Conservation (phyloP, 2,113 vertebrate species). For the Solenodon paradoxus region DNA sequence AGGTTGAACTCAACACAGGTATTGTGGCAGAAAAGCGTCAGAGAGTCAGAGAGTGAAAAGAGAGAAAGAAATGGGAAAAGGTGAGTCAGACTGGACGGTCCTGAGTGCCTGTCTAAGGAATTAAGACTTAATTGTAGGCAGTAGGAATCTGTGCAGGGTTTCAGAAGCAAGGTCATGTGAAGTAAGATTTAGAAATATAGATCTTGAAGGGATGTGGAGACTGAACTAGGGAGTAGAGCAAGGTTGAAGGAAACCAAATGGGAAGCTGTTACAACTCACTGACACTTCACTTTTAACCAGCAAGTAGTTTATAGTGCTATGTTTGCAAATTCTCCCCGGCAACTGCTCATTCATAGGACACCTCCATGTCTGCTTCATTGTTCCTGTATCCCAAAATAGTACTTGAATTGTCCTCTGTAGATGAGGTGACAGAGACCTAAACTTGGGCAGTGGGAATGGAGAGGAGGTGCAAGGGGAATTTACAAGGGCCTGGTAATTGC, state of each 20-base stretch:
- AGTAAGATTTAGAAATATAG: conserved; percentile 8
- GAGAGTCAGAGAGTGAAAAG: not conserved
- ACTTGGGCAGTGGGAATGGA: not conserved
- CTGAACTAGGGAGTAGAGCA: not conserved
- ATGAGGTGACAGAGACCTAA: not conserved
- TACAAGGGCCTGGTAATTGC: not conserved
- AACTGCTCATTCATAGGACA: not conserved
- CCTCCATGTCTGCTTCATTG: not conserved
- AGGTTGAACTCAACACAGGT: not conserved
- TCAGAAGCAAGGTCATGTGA: not conserved
- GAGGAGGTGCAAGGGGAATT: not conserved
- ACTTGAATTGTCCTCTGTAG: not conserved
- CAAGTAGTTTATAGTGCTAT: too few species aligned
- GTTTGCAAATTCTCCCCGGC: too few species aligned
- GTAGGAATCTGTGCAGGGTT: not conserved
- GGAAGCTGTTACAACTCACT: not conserved
- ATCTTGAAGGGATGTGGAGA: not conserved
- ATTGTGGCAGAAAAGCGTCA: not conserved
- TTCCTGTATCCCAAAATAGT: not conserved
- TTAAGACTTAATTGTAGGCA: not conserved
- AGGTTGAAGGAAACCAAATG: not conserved
- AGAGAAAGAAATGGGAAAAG: not conserved
- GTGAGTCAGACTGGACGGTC: not conserved
- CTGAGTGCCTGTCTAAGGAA: not conserved
- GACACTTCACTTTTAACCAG: not conserved